Conservation (phyloP, 2,113 vertebrate genomes). For the Redunca redunca region DNA sequence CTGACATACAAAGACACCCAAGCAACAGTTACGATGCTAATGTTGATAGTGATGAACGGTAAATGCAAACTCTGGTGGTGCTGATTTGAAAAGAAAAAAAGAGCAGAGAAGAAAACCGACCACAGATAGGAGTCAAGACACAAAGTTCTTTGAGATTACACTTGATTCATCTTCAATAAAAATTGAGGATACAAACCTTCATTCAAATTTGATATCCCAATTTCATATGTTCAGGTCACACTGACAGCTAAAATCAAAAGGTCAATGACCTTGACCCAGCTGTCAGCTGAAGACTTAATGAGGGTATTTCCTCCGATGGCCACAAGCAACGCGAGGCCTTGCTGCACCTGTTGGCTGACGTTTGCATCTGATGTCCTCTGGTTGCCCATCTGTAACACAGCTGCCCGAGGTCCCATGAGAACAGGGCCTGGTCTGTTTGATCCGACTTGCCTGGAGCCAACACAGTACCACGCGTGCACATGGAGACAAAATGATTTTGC, state of each 20-base stretch:
- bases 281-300: neutral
- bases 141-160: neutral
- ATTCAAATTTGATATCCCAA: neutral
- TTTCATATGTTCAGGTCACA: neutral
- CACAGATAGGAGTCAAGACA: neutral
- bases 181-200: neutral
- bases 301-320: neutral
- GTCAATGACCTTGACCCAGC: neutral
- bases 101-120: neutral
- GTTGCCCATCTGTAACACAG: neutral
- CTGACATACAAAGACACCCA: neutral
- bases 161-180: neutral
- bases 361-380: neutral
- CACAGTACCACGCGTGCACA: rapidly evolving
- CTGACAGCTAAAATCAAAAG: neutral
- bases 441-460: neutral
- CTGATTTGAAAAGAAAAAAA: neutral
- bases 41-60: neutral
- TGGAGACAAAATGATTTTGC: neutral
- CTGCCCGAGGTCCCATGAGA: neutral
- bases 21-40: neutral
- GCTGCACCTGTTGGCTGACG: neutral
- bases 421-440: neutral
- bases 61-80: neutral
- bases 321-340: neutral